Base-by-base conservation (phyloP, 1,140 invertebrate species). In the Drosophila triauraria region DNA sequence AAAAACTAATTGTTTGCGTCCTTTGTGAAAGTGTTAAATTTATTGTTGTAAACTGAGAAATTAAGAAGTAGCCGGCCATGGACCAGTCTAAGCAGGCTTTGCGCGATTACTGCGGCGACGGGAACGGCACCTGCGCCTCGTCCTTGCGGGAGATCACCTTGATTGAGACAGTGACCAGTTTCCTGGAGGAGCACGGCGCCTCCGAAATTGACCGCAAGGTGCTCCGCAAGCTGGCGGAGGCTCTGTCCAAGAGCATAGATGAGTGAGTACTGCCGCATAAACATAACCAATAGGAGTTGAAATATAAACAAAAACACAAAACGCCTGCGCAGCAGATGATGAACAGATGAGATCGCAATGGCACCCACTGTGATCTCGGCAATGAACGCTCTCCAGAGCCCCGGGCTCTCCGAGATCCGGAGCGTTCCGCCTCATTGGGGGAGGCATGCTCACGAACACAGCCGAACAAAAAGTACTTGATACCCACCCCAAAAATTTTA, bases 81-180 rank as follows among this genome's bases (percentile, higher is more conserved):
- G 82, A 91, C 48, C 67, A 61, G 17, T 85, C 81, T 9, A 82
- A 91, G 48, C 85, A 90, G 51, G 54, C 56, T 35, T 54, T 75
- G 17, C 72, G 86, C 12, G 85, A 91, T 13, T 56, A 62, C 51
- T 74, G 69, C 38, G 82, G 71, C 51, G 77, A 67, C 25, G 68
- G 23, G 12, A 75, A 77, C 51, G 64, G 27, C 27, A 79, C 67
- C 62, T 82, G 86, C 32, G 59, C 62, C 12, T 91, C 87, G 40
- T 91, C 87, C 60, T 72, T 91, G 57, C 74, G 69, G 50, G 86
- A 91, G 53, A 82, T 91, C 30, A 56, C 87, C 4, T 58, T 91
- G 8, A 91, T 91, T 30, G 86, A 91, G 42, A 91, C 82, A 1
- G 82, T 91, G 32, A 91, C 86, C 25, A 91, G 76, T 59, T 91